Evolutionary conservation across 2,797 vertebrate genomes (phyloP), one percentile per base, ranked within the genome.

Genomic region (Schizopygopsis pylzovi): DNA sequence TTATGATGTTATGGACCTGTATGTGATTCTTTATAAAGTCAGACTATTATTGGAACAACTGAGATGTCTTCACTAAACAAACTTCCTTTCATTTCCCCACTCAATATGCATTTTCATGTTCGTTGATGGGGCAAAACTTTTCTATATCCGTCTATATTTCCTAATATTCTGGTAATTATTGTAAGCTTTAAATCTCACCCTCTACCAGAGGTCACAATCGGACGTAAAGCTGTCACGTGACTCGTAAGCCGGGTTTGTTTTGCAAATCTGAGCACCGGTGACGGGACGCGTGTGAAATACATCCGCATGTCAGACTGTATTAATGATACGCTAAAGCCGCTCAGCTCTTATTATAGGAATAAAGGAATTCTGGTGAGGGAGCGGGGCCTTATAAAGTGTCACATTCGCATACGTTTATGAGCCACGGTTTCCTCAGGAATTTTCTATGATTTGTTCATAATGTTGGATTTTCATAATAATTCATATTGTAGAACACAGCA

Each of bases 301-400:
- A 85, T 70, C 54, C 37, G 33, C 13, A 37, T 12, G 63, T 78
- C 56, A 39, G 80, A 47, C 83, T 77, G 87, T 87, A 87, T 93
- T 93, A 91, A 80, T 84, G 71, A 87, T 82, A 89, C 54, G 88
- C 85, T 37, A 68, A 79, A 84, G 76, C 82, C 39, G 80, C 85
- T 90, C 87, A 87, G 49, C 84, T 87, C 90, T 90, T 83, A 91
- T 89, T 88, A 87, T 39, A 86, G 56, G 68, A 92, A 92, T 88
- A 90, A 91, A 90, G 86, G 83, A 88, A 47, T 85, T 45, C 56
- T 65, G 49, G 16, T 63, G 20, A 61, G 77, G 67, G 59, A 78
- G 18, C 78, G 12, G 63, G 6, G 28, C 13, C 61, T 7, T 47
- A 37, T 47, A 49, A 80, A 79, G 67, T 28, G 43, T 67, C 39